Conservation (phyloP, 2,113 vertebrate species). For the Kryptolebias marmoratus region DNA sequence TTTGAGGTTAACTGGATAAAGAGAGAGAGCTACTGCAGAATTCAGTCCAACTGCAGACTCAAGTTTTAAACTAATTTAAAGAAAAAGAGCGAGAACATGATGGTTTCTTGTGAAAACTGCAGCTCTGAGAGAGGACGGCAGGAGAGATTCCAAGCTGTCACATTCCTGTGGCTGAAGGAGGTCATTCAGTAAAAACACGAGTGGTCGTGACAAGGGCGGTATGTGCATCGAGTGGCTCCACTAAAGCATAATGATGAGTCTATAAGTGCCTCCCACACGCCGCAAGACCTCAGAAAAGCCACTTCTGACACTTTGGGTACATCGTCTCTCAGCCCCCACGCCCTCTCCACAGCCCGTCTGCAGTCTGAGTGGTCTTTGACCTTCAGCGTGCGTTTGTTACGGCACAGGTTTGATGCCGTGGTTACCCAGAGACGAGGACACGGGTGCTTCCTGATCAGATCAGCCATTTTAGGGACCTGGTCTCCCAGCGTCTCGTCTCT, state of each 20-base stretch:
- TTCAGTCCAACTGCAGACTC: too few relatives aligned
- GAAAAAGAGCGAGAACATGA: background rate
- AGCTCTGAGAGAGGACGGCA: background rate
- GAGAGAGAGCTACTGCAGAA: too few relatives aligned
- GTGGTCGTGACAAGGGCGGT: constrained; percentile 10
- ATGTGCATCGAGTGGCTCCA: constrained; percentile 50
- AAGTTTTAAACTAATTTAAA: too few relatives aligned
- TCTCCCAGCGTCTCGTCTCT: constrained; percentile 2
- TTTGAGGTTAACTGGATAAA: too few relatives aligned
- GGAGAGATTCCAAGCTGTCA: constrained; percentile 2
- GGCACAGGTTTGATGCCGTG: constrained; percentile 41
- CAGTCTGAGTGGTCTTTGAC: constrained; percentile 55
- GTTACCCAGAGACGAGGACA: constrained; percentile 34
- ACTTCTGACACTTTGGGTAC: constrained; percentile 30
- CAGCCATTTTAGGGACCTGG: constrained; percentile 8
- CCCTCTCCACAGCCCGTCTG: constrained; percentile 11
- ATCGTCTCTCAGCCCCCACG: constrained; percentile 13
- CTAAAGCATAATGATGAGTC: constrained; percentile 45
- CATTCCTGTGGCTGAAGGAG: constrained; percentile 32
- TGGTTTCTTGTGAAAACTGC: background rate
- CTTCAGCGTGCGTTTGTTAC: constrained; percentile 50
- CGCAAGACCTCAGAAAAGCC: constrained; percentile 31
- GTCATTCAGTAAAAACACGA: constrained; percentile 22
- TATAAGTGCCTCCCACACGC: constrained; percentile 59
- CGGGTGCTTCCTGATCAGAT: constrained; percentile 46